Base-by-base conservation (phyloP, 2,113 vertebrate genomes). In the Lepisosteus oculatus region DNA sequence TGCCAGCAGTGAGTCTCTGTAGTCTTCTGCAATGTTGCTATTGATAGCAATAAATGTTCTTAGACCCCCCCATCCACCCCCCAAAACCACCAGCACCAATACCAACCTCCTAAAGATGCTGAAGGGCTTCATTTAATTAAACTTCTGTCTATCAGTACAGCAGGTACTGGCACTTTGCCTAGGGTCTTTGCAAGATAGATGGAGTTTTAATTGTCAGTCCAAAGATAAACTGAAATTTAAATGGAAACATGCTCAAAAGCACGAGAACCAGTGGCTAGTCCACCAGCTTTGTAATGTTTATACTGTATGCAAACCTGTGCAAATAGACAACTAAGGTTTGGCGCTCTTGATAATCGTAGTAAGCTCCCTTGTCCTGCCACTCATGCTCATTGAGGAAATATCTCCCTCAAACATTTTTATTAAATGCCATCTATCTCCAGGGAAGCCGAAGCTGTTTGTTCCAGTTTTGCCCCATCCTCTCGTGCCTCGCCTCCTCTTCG, bases 71-170 rank as follows among this genome's bases (percentile, higher is more conserved):
- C 12, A 29, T 44, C 17, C 11, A 9, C 6, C 29, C 29, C 29
- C 41, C 63, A 65, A 43, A 8, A 6, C 63, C 63, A 4, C 14
- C 45, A 15, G 17, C 17, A 63, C 57, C 74, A 69, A 14, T 57
- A 9, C 42, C 11, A 54, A 9, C 47, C 59, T 65, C 72, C 63
- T 72, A 76, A 78, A 73, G 70, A 55, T 5, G 72, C 75, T 78
- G 66, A 80, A 74, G 75, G 75, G 70, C 63, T 79, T 67, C 55
- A 70, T 79, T 81, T 85, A 84, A 84, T 84, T 84, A 84, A 84
- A 84, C 76, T 79, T 61, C 78, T 80, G 78, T 80, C 79, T 72
- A 65, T 80, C 79, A 83, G 73, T 74, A 47, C 67, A 67, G 67
- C 73, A 17, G 56, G 56, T 63, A 29, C 57, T 78, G 75, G 71